Conservation (phyloP, 2,888 invertebrate species). For the Melinaea marsaeus region DNA sequence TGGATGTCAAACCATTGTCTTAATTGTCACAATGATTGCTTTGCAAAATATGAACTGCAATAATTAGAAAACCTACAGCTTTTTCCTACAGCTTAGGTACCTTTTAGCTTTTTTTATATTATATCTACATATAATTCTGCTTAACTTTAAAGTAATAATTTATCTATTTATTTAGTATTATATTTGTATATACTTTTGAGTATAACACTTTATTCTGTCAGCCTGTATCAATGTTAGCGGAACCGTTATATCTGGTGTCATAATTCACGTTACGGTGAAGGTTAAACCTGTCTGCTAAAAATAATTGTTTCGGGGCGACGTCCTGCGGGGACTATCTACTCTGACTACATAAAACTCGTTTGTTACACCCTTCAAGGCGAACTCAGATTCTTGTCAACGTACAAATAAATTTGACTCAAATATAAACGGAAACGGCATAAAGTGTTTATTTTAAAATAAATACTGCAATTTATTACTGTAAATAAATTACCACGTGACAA, state of each 20-base stretch:
- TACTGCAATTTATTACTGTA: too few species aligned
- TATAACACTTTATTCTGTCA: conserved; percentile 19
- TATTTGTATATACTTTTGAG: background rate
- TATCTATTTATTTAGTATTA: too few species aligned
- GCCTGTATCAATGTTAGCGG: conserved; percentile 33
- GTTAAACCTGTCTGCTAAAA: conserved; percentile 47
- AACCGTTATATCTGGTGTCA: conserved; percentile 46
- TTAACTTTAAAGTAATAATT: too few species aligned
- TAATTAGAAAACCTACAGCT: too few species aligned
- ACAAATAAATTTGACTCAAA: conserved; percentile 4
- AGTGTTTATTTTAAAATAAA: background rate
- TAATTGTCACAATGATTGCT: background rate
- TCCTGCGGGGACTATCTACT: conserved; percentile 33
- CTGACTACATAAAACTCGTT: conserved; percentile 5
- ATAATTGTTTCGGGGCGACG: conserved; percentile 41
- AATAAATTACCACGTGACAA: too few species aligned
- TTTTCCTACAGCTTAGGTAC: too few species aligned
- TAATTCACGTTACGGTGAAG: conserved; percentile 48
- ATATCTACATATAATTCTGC: background rate
- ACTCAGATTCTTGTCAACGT: conserved; percentile 6
- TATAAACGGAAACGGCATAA: background rate
- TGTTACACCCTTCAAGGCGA: conserved; percentile 8
- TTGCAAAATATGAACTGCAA: too few species aligned
- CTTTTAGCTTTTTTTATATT: background rate
- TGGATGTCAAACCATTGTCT: background rate